Evolutionary conservation across 2,888 invertebrate species (phyloP).

Genomic region (Meghimatium bilineatum): DNA sequence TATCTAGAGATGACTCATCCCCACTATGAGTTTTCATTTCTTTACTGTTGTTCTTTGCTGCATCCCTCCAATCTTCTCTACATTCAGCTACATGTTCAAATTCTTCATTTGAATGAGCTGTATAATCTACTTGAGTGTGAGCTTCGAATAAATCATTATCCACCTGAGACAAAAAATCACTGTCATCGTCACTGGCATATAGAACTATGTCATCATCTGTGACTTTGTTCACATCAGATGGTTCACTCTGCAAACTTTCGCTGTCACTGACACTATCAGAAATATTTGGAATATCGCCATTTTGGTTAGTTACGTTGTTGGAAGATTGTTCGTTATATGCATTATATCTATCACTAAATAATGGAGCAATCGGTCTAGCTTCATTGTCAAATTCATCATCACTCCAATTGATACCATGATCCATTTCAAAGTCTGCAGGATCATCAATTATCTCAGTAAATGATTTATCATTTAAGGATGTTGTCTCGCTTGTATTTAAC

Average conservation of each 20-base stretch:
- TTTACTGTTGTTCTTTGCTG: background rate
- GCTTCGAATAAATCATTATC: conserved; percentile 13
- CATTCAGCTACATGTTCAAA: background rate
- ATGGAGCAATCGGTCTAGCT: background rate
- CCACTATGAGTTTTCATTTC: background rate
- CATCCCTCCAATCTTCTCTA: background rate
- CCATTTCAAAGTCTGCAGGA: background rate
- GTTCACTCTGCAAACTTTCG: background rate
- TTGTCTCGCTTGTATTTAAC: background rate
- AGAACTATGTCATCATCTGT: background rate
- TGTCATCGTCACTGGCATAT: background rate
- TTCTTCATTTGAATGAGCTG: background rate
- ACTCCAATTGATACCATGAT: background rate
- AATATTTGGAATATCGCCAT: background rate
- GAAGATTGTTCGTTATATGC: background rate
- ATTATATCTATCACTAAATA: background rate
- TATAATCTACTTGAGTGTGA: conserved; percentile 29
- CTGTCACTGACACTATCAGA: background rate
- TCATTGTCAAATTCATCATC: background rate
- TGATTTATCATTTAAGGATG: background rate
- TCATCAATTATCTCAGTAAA: background rate
- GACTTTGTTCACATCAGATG: background rate
- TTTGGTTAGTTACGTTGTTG: background rate
- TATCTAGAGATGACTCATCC: background rate
- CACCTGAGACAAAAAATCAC: conserved; percentile 19